Evolutionary conservation across 2,113 vertebrate genomes (phyloP).

Genomic region (Platysternon megacephalum): DNA sequence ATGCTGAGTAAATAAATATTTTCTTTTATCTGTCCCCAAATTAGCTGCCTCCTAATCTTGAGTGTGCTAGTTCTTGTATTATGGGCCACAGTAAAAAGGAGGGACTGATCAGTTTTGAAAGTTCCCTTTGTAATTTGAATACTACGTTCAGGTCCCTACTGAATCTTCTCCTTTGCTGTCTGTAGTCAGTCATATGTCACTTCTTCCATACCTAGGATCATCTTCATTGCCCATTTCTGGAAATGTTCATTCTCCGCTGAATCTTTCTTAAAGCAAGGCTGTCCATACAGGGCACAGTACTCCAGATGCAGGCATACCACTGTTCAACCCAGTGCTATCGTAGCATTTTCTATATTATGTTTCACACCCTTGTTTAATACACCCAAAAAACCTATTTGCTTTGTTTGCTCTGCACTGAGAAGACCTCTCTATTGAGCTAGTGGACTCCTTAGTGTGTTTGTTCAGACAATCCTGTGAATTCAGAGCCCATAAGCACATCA

Average conservation of each 20-base stretch:
- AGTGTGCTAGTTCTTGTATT: constrained; percentile 42
- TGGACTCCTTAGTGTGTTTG: not conserved
- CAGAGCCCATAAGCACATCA: not conserved
- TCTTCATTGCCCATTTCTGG: not conserved
- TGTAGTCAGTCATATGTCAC: not conserved
- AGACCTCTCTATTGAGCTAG: not conserved
- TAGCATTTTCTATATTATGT: not conserved
- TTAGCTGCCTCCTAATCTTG: constrained; percentile 37
- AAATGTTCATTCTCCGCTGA: not conserved
- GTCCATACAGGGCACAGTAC: not conserved
- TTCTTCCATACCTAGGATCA: not conserved
- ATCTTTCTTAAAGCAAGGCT: not conserved
- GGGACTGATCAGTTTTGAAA: constrained; percentile 1
- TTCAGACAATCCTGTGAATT: not conserved
- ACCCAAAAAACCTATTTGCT: not conserved
- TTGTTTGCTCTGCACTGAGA: not conserved
- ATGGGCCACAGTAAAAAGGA: constrained; percentile 14
- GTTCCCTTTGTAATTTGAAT: constrained; percentile 40
- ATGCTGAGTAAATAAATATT: constrained; percentile 58
- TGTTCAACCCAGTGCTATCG: not conserved
- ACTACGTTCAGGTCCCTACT: fast-evolving
- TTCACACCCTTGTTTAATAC: not conserved
- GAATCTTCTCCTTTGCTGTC: constrained; percentile 1
- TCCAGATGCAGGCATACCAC: not conserved
- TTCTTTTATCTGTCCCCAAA: constrained; percentile 30